These are phyloP conservation scores for Eupithecia abbreviata DNA, from an alignment of 2,888 invertebrate genomes.

Conservation along the genomic window DNA sequence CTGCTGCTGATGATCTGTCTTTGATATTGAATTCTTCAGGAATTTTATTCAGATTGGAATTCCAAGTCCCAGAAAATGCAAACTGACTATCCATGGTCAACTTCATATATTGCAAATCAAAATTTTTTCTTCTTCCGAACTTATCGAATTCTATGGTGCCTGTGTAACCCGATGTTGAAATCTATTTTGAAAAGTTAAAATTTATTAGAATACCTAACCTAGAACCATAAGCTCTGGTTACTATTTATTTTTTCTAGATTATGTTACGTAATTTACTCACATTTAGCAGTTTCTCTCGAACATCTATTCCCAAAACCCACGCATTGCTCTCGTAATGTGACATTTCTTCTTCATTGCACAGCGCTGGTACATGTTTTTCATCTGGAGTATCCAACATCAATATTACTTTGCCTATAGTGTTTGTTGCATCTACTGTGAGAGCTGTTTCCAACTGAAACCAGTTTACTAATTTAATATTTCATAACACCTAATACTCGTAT, in stretches of 20 bases:
- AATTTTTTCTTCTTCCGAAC: slow-evolving; percentile 85
- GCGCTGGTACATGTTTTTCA: slow-evolving; percentile 79
- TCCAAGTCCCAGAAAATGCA: slow-evolving; percentile 80
- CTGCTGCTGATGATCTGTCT: slow-evolving; percentile 62
- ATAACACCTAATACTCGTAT: neutral
- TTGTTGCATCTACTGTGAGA: slow-evolving; percentile 69
- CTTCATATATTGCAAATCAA: slow-evolving; percentile 84
- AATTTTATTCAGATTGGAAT: slow-evolving; percentile 71
- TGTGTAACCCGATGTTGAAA: slow-evolving; percentile 83
- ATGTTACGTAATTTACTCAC: slow-evolving; percentile 44
- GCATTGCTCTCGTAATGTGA: slow-evolving; percentile 62
- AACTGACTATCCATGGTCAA: slow-evolving; percentile 81
- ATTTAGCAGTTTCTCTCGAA: slow-evolving; percentile 49
- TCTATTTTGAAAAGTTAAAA: slow-evolving; percentile 62
- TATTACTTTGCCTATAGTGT: slow-evolving; percentile 66
- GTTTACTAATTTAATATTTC: neutral
- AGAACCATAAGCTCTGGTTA: too few relatives aligned
- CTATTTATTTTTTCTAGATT: too few relatives aligned
- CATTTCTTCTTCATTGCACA: slow-evolving; percentile 86
- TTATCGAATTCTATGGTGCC: slow-evolving; percentile 87
- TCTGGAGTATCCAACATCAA: slow-evolving; percentile 18
- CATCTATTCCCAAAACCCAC: slow-evolving; percentile 60
- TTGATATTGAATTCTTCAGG: slow-evolving; percentile 56
- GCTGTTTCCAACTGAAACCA: slow-evolving; percentile 69
- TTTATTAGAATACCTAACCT: neutral